phyloP scores from a whole-genome alignment of 2,888 invertebrate species.

The Orgyia antiqua region DNA sequence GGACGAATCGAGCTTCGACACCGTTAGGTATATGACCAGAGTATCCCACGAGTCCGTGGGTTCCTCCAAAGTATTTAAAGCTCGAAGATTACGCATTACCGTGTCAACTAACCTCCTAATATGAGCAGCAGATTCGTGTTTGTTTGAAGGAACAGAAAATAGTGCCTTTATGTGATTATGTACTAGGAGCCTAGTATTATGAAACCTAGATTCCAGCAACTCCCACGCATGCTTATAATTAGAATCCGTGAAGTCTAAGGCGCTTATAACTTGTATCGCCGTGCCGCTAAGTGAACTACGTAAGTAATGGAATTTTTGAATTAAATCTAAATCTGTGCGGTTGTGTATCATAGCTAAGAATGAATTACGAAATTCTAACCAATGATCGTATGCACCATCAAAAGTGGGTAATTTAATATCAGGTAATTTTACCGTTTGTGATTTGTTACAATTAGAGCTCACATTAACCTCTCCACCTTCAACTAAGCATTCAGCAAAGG shows the following conservation, averaged over 20 bases:
- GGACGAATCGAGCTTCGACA: conserved; percentile 7
- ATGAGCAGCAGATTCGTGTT: background rate
- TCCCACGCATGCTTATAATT: background rate
- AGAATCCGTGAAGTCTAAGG: background rate
- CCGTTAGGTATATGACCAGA: conserved; percentile 5
- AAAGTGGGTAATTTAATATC: conserved; percentile 6
- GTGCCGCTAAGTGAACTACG: background rate
- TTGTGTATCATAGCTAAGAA: conserved; percentile 12
- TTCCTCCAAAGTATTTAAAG: conserved; percentile 3
- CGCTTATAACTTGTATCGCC: background rate
- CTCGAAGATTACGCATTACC: background rate
- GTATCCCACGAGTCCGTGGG: conserved; percentile 12
- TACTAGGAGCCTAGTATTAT: background rate
- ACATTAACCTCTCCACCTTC: background rate
- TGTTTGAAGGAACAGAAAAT: background rate
- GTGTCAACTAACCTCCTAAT: background rate
- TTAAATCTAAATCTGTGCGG: conserved; percentile 10
- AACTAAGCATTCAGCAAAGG: background rate
- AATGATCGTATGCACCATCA: conserved; percentile 5
- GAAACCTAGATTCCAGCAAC: background rate
- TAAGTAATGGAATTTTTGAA: conserved; percentile 6
- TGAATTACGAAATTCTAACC: conserved; percentile 12
- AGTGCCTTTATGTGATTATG: background rate
- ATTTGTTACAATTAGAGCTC: background rate
- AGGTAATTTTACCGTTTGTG: background rate